Evolutionary conservation across 2,113 vertebrate genomes (phyloP).

Genomic region (Thalassarche chlororhynchos): DNA sequence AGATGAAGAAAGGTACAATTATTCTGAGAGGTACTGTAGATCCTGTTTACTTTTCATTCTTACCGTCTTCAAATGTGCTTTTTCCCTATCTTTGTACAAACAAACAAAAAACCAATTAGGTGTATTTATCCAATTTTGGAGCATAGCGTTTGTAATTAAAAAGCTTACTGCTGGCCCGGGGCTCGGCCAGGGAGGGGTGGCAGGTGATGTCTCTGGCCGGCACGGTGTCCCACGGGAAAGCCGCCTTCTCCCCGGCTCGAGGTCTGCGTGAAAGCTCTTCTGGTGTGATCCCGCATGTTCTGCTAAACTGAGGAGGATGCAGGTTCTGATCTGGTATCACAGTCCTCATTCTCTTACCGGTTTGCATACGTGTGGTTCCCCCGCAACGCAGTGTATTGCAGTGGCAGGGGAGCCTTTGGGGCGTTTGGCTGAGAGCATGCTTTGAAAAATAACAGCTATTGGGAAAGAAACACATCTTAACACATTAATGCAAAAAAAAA

Average conservation of each 20-base stretch:
- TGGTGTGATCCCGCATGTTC: neutral
- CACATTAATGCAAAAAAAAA: fast-evolving
- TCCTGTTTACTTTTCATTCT: neutral
- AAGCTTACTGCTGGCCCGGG: neutral
- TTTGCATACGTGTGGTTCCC: fast-evolving
- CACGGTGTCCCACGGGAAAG: fast-evolving
- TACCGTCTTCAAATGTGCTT: neutral
- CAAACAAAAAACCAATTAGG: neutral
- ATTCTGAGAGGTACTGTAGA: neutral
- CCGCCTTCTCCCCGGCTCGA: neutral
- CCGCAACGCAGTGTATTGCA: fast-evolving
- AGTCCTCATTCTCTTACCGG: fast-evolving
- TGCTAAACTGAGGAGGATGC: fast-evolving
- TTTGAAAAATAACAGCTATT: fast-evolving
- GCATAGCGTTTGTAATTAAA: neutral
- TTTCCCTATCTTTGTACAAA: neutral
- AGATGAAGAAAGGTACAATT: constrained; percentile 16
- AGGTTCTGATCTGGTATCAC: neutral
- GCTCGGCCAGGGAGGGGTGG: neutral
- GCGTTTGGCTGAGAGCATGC: neutral
- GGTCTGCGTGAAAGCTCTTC: neutral
- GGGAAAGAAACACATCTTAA: neutral
- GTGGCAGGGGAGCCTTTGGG: neutral
- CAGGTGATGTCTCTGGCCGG: fast-evolving
- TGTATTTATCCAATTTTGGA: neutral